Evolutionary conservation across 2,113 vertebrate species (phyloP), one percentile per base, ranked within the genome.

Genomic region (Felis chaus): DNA sequence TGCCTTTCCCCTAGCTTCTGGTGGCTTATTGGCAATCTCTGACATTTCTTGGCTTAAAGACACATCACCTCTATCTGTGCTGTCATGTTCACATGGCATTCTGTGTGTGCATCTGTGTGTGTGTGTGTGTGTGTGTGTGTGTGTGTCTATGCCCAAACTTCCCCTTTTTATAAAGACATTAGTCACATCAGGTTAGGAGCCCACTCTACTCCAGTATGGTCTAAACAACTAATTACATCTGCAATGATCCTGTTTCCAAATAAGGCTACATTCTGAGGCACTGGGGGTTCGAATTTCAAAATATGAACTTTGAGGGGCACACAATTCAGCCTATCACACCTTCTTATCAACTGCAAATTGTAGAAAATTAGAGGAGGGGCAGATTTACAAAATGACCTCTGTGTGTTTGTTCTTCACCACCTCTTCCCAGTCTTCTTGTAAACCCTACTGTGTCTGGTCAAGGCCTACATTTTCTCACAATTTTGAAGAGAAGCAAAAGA

Each of bases 81-180:
- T 33, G 80, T 57, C 23, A 14, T 39, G 19, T 74, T 87, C n/a
- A 18, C 29, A 50, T 74, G 27, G 29, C 23, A 41, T 80, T 91
- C 21, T 81, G 5, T 27, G 7, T 39, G 31, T 78, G 11, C 36
- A 3, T 66, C 18, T 19, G 16, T 63, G 39, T 65, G 18, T 25
- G 2, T 53, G 14, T 48, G 2, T 8, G 2, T 8, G 2, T 53
- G 14, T 48, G 16, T 63, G 1, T 53, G 14, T 48, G 2, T 8
- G 2, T 8, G 2, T 53, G 14, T 48, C 2, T 7, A 1, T 48
- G 7, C 39, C 19, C 33, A 57, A 31, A 45, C 68, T 31, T 27
- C 7, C 5, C 9, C 29, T 66, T 55, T 87, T 74, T 65, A 55
- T 71, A 84, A 92, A 61, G 19, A 55, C 5, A 65, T 2, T 15